Base-by-base conservation (phyloP, 2,888 invertebrate species). In the Spilarctia lutea region DNA sequence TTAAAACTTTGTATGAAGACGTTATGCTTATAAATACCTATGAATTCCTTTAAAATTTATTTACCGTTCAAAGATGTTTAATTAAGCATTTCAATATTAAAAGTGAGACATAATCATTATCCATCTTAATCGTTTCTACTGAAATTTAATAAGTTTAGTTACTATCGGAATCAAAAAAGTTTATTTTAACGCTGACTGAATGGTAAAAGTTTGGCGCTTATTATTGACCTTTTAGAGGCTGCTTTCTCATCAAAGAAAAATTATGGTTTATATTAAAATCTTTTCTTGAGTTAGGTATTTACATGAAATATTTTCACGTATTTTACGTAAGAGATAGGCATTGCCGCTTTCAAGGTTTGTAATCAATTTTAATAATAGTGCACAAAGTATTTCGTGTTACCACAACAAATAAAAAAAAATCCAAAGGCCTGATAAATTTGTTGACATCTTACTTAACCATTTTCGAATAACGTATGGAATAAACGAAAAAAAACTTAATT, bases 231-330 rank as follows among this genome's bases (percentile, higher is more conserved):
- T 65, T 65, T 35, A 24, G 33, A 24, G 65, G 35, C 30, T 16
- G 18, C 60, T 63, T 63, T 11, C 27, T n/a, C n/a, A 63, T 30
- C 18, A 63, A 16, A 6, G 60, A 16, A 27, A 30, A 60, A 6
- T 13, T 30, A 27, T 56, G 65, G 24, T 65, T 24, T 65, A 35
- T 11, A 35, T 65, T 7, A 10, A 24, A 65, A 68, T 18, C 4
- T 45, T 27, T 16, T 52, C 7, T 52, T 20, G 18, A 56, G 16
- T 35, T n/a, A 35, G 2, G 3, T 24, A 33, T 30, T 11, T 56
- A 35, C 0, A 10, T 35, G 77, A 74, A 24, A 65, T 68, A 76
- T 75, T 75, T 71, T 75, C 69, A 77, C 68, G 68, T 75, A 72
- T 27, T 60, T 60, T 24, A 56, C 20, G 20, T 52, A 24, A 7